These are phyloP conservation scores for Lagopus muta DNA, from an alignment of 2,113 vertebrate genomes.

Conservation along the genomic window DNA sequence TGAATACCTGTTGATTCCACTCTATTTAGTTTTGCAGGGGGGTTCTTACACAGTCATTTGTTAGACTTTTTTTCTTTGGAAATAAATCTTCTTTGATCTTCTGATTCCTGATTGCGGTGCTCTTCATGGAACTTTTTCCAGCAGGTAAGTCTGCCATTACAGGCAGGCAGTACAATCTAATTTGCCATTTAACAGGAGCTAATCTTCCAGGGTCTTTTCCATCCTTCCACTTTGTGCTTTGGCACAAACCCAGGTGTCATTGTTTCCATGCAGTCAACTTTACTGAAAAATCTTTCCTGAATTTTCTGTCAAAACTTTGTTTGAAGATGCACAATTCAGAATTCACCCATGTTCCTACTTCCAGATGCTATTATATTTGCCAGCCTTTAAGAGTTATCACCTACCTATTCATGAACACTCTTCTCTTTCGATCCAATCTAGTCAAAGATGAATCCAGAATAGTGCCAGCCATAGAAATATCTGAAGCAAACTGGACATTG, in stretches of 20 bases:
- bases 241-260: background rate
- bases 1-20: background rate
- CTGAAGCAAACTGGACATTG: background rate
- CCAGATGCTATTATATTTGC: background rate
- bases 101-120: background rate
- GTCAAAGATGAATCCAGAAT: background rate
- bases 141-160: background rate
- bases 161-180: background rate
- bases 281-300: background rate
- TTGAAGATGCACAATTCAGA: background rate
- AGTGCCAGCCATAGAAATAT: background rate
- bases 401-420: background rate
- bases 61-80: background rate
- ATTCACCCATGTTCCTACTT: background rate
- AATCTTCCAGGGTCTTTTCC: slow-evolving; percentile 30
- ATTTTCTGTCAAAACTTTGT: slow-evolving; percentile 18
- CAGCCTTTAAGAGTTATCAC: background rate
- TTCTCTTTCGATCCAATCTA: background rate
- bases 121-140: background rate
- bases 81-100: background rate
- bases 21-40: background rate
- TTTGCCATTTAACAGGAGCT: slow-evolving; percentile 9
- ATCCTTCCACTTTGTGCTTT: background rate
- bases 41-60: background rate
- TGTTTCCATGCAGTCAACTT: background rate